Base-by-base conservation (phyloP, 2,888 invertebrate species). In the Pheosia tremula region DNA sequence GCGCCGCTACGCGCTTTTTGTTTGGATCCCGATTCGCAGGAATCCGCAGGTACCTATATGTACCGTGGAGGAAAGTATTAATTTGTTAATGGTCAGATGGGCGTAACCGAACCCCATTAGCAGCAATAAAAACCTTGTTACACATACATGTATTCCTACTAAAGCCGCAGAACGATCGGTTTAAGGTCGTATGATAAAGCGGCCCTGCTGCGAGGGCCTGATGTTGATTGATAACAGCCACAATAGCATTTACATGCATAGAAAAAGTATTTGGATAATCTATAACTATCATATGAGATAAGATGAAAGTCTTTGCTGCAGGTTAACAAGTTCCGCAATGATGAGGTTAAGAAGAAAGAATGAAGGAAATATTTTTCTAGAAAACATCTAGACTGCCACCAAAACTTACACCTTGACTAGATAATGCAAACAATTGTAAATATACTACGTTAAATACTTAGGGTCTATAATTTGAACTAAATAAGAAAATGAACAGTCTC, bases 1-100 rank as follows among this genome's bases (percentile, higher is more conserved):
- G 88, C 85, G 84, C 82, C 90, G 84, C 86, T 89, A 86, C 84
- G 84, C 82, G 84, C 83, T 91, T 91, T 91, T 93, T 91, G 90
- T 89, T 84, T 75, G 75, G 76, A 67, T 36, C 83, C 84, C 86
- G 82, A 87, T 87, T 91, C 89, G 89, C 89, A 87, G 87, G 89
- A 91, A 90, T 90, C 86, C 79, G 87, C 88, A 89, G 89, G 88
- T 89, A n/a, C n/a, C n/a, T n/a, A 24, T 24, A 24, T 24, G 24
- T 24, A 90, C 88, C 81, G 82, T 77, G 82, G 81, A 77, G 80
- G 85, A 84, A 86, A 82, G 72, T 84, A 86, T 86, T 86, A 88
- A 90, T 90, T 88, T 87, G 86, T 85, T 86, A 82, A 72, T 78
- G 80, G 82, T 69, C 78, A 68, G 67, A 39, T 74, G 83, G 90